Base-by-base conservation (phyloP, 2,888 invertebrate genomes). In the Drosophila helvetica region DNA sequence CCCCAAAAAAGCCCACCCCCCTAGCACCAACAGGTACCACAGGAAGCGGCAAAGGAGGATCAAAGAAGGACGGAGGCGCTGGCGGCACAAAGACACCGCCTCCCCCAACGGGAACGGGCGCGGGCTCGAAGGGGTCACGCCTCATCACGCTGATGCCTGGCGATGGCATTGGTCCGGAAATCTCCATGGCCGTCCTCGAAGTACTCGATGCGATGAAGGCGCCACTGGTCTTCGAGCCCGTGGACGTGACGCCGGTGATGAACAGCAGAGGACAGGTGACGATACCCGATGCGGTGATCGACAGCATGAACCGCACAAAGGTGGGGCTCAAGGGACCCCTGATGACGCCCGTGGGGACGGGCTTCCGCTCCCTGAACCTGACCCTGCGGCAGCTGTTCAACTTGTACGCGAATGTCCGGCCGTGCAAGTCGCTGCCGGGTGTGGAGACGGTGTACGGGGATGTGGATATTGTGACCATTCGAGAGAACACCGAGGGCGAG, bases 401-500 rank as follows among this genome's bases (percentile, higher is more conserved):
- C 92, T 93, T 99, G 59, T 99, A 98, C 89, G 99, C 99, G 2
- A 99, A 99, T 92, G 98, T 99, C 52, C 94, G 99, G 88, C 99
- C 99, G 0, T 99, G 99, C 93, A 95, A 96, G 85, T 98, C 98
- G 62, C 94, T 99, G 80, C 98, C 97, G 90, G 99, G 99, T 93
- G 95, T 92, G 91, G 97, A 98, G 92, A 99, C 99, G 0, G 93
- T 98, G 2, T 99, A 99, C 92, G 97, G 98, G 90, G 95, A 98
- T 90, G 99, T 99, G 18, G 97, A 99, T 92, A 96, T 99, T 53
- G 97, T 99, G 0, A 99, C 99, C 1, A 99, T 99, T 89, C 94
- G 99, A 86, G 99, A 99, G 93, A 99, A 99, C 93, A 99, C 99
- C 0, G 99, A 99, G 93, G 99, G 99, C 67, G 99, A 99, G 93